These are phyloP conservation scores for cat (Felis catus) DNA, from an alignment of 2,113 vertebrate species.

Conservation along the genomic window F.catus_Fca126_mat1.0 CM031412.1:220203501-220204000, in stretches of 20 bases:
- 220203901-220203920: neutral
- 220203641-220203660: neutral
- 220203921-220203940: neutral
- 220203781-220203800: neutral
- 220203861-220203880: neutral
- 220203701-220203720: neutral
- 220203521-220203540: neutral
- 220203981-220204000: neutral
- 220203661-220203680: neutral
- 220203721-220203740: neutral
- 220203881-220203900: neutral
- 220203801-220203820: neutral
- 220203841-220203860: neutral
- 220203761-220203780: neutral
- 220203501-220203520: neutral
- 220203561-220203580: neutral
- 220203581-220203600: neutral
- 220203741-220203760: neutral
- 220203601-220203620: neutral
- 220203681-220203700: neutral
- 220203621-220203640: neutral
- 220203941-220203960: neutral
- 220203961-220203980: slow-evolving; percentile 13
- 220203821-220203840: neutral
- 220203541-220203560: neutral